A percentile compares a stretch with the other conserved stretches of the same genome.
Evolutionary conservation across 2,888 invertebrate species (phyloP).

Genomic region (Crocallis elinguaria): DNA sequence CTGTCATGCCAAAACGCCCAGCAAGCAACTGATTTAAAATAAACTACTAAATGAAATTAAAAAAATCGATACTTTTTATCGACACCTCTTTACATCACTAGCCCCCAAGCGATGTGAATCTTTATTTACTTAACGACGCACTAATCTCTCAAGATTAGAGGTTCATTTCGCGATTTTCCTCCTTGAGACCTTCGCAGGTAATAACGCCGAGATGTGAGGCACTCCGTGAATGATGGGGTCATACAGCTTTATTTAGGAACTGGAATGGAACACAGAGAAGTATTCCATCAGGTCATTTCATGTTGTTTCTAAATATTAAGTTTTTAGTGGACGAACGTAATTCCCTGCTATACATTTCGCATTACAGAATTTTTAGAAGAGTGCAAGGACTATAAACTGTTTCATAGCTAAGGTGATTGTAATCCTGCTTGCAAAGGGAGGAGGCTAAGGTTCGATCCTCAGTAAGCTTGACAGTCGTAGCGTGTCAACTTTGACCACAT

Average conservation of each 20-base stretch:
- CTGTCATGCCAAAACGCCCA: neutral
- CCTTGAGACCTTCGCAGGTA: conserved; percentile 17
- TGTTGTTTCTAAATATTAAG: too few species aligned
- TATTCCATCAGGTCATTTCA: too few species aligned
- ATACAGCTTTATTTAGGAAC: conserved; percentile 6
- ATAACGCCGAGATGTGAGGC: conserved; percentile 7
- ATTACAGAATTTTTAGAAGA: too few species aligned
- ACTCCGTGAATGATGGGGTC: conserved; percentile 18
- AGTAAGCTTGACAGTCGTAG: too few species aligned
- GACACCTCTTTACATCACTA: conserved; percentile 5
- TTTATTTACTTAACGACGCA: conserved; percentile 30
- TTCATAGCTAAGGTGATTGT: too few species aligned
- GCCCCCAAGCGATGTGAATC: conserved; percentile 18
- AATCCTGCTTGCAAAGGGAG: too few species aligned
- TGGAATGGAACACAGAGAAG: conserved; percentile 2
- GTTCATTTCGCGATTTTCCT: conserved; percentile 21
- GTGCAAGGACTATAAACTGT: too few species aligned
- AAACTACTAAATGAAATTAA: neutral
- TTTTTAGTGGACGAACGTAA: too few species aligned
- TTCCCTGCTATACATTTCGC: too few species aligned
- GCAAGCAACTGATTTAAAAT: neutral
- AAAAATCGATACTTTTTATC: neutral
- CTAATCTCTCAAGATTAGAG: conserved; percentile 32
- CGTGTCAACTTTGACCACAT: too few species aligned
- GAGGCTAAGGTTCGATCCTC: too few species aligned